phyloP scores from a whole-genome alignment of 1,140 invertebrate genomes.

The Sminthurides bifidus region DNA sequence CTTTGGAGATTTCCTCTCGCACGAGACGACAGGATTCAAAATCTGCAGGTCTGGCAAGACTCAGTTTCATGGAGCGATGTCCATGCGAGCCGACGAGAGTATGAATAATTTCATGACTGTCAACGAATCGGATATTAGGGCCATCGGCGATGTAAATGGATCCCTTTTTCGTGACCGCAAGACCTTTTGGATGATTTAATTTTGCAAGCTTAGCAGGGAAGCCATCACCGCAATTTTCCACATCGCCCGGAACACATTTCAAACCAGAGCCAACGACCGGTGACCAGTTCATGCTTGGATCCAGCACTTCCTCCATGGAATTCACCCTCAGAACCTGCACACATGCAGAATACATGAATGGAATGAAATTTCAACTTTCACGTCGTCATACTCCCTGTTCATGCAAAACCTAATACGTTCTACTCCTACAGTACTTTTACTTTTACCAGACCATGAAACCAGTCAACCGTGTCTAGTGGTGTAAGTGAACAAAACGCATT shows the following conservation, averaged over 20 bases:
- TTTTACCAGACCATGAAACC: too few relatives aligned
- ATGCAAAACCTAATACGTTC: too few relatives aligned
- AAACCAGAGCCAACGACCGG: constrained; percentile 81
- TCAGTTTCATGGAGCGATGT: constrained; percentile 46
- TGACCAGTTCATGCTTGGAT: constrained; percentile 74
- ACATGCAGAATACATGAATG: too few relatives aligned
- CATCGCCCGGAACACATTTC: constrained; percentile 83
- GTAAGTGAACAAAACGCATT: too few relatives aligned
- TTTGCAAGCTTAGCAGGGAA: constrained; percentile 77
- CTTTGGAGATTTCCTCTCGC: constrained; percentile 35
- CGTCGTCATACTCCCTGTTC: too few relatives aligned
- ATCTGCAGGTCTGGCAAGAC: constrained; percentile 21
- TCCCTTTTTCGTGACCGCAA: constrained; percentile 72
- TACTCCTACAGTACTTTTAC: too few relatives aligned
- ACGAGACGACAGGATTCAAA: constrained; percentile 27
- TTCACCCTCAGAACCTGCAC: constrained; percentile 59
- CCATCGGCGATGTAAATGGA: constrained; percentile 91
- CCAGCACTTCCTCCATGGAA: constrained; percentile 59
- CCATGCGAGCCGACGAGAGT: constrained; percentile 86
- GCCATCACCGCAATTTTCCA: constrained; percentile 81
- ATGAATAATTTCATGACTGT: constrained; percentile 79
- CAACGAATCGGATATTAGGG: constrained; percentile 81
- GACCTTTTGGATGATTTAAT: constrained; percentile 90
- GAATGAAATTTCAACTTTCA: too few relatives aligned
- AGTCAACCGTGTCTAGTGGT: too few relatives aligned